Evolutionary conservation across 2,113 vertebrate genomes (phyloP).

Genomic region (Pachypanchax playfairii): DNA sequence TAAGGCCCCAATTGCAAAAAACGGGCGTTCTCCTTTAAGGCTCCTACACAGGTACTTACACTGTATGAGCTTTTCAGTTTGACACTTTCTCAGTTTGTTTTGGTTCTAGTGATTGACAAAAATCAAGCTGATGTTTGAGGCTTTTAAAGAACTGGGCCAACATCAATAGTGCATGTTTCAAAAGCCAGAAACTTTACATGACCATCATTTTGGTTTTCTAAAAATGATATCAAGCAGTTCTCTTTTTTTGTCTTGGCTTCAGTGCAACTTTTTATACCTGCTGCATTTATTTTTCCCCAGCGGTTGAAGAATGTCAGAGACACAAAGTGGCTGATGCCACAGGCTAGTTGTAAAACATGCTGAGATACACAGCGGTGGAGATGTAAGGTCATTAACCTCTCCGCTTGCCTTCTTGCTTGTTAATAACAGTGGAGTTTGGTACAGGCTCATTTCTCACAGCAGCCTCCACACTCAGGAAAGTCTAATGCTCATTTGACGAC

Average conservation of each 20-base stretch:
- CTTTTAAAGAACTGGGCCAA: constrained; percentile 27
- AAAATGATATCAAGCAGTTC: constrained; percentile 44
- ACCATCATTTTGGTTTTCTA: constrained; percentile 33
- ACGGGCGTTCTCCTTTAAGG: too few species aligned
- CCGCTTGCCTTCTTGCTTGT: background rate
- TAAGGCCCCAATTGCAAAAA: too few species aligned
- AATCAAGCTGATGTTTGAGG: constrained; percentile 33
- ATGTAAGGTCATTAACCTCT: constrained; percentile 27
- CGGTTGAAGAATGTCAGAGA: constrained; percentile 36
- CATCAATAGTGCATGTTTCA: constrained; percentile 25
- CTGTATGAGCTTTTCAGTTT: too few species aligned
- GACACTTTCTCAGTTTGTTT: too few species aligned
- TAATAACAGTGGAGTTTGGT: constrained; percentile 33
- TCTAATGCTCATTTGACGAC: constrained; percentile 53
- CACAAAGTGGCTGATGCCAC: constrained; percentile 23
- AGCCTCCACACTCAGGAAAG: constrained; percentile 36
- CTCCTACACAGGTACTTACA: too few species aligned
- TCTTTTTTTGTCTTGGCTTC: constrained; percentile 42
- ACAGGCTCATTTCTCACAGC: constrained; percentile 24
- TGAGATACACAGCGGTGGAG: constrained; percentile 30
- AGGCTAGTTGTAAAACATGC: constrained; percentile 40
- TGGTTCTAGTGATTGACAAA: constrained; percentile 20
- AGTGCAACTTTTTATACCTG: constrained; percentile 27
- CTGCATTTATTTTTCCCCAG: constrained; percentile 44
- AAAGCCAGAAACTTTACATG: constrained; percentile 28